Conservation (phyloP, 2,113 vertebrate species). For the Macrotis lagotis region DNA sequence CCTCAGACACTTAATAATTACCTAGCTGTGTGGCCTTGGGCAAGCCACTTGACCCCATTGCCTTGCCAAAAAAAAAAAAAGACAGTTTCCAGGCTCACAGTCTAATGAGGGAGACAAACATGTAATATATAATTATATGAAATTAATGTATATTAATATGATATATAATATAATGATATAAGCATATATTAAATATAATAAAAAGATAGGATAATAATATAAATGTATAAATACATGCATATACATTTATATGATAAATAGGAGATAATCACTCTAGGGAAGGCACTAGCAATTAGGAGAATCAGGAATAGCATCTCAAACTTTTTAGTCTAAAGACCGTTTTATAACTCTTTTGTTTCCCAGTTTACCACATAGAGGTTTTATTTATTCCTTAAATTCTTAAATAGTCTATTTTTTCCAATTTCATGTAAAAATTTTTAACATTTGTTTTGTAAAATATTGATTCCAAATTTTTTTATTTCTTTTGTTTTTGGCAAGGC, state of each 20-base stretch:
- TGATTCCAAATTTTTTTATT: too few relatives aligned
- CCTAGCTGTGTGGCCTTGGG: too few relatives aligned
- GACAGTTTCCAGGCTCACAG: neutral
- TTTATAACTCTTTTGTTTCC: neutral
- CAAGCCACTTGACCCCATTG: too few relatives aligned
- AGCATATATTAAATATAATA: too few relatives aligned
- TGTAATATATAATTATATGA: neutral
- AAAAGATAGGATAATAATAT: too few relatives aligned
- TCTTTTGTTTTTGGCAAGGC: too few relatives aligned
- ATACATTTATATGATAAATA: neutral
- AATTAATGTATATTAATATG: too few relatives aligned
- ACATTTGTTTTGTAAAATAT: too few relatives aligned
- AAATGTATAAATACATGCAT: neutral
- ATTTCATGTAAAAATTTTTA: neutral
- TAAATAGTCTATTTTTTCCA: neutral
- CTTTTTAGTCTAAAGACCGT: neutral
- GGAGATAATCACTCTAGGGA: neutral
- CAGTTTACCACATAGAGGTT: neutral
- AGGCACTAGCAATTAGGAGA: neutral
- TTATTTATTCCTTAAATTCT: neutral
- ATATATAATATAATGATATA: too few relatives aligned
- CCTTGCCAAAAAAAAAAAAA: too few relatives aligned
- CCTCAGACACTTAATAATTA: too few relatives aligned
- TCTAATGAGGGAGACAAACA: neutral
- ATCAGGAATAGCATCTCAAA: neutral